These are phyloP conservation scores for Ceyx cyanopectus DNA, from an alignment of 2,113 vertebrate species.

Conservation along the genomic window DNA sequence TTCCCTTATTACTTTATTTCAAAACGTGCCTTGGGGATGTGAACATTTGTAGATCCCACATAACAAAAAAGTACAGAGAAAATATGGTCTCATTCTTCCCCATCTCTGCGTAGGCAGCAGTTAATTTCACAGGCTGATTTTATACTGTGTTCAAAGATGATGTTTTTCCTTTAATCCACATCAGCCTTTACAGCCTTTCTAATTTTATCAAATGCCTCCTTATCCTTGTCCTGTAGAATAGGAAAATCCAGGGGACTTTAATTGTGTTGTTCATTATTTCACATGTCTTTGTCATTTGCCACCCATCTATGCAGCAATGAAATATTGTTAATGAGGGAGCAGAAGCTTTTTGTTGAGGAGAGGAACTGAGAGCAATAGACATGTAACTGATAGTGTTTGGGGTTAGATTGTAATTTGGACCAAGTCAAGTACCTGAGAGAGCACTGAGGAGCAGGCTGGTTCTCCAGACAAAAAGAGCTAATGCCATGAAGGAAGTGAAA, in stretches of 20 bases:
- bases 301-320: conserved; percentile 25
- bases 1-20: neutral
- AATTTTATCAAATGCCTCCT: conserved; percentile 58
- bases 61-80: neutral
- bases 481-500: neutral
- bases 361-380: conserved; percentile 49
- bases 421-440: neutral
- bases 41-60: neutral
- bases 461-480: conserved; percentile 2
- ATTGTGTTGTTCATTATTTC: conserved; percentile 50
- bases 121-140: conserved; percentile 68
- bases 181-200: conserved; percentile 66
- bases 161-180: conserved; percentile 66
- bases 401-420: conserved; percentile 24
- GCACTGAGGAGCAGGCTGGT: neutral
- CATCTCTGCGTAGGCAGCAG: conserved; percentile 30
- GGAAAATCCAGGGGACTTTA: conserved; percentile 59
- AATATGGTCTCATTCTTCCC: neutral
- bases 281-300: conserved; percentile 51
- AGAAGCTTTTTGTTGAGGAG: conserved; percentile 49
- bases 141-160: conserved; percentile 40
- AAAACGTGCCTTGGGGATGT: neutral
- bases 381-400: conserved; percentile 44
- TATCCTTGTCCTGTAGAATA: conserved; percentile 67
- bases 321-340: conserved; percentile 34